Percentiles rank a stretch among this genome's conserved stretches.
Evolutionary conservation across 2,113 vertebrate species (phyloP).

Genomic region (Ctenomys sociabilis): DNA sequence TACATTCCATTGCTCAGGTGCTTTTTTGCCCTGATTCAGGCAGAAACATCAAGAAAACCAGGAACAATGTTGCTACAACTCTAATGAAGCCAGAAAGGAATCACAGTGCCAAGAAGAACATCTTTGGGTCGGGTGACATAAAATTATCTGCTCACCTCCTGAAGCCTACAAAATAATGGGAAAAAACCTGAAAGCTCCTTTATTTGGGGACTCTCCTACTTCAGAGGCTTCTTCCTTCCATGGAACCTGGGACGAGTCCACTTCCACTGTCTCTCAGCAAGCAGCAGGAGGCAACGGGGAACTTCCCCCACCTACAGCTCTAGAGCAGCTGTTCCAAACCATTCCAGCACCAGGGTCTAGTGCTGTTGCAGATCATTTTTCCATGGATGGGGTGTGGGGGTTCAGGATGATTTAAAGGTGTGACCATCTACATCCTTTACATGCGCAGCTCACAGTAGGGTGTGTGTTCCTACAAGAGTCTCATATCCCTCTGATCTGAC

Average conservation of each 20-base stretch:
- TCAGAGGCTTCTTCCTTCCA: neutral
- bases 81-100: neutral
- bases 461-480: neutral
- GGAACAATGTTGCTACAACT: too few relatives aligned
- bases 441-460: neutral
- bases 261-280: too few relatives aligned
- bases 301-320: accelerated
- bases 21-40: neutral
- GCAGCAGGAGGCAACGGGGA: neutral
- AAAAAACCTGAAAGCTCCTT: neutral
- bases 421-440: neutral
- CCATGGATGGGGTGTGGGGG: neutral
- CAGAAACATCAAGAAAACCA: neutral
- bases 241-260: accelerated
- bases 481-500: neutral
- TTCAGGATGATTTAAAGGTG: neutral
- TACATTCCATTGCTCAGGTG: neutral
- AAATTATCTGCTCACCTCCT: neutral
- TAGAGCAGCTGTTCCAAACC: neutral
- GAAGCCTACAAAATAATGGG: neutral
- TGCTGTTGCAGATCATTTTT: neutral
- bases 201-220: neutral
- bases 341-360: neutral
- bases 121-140: neutral
- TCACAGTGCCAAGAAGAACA: neutral